Conservation (phyloP, 2,888 invertebrate species). For the Agelastica alni region DNA sequence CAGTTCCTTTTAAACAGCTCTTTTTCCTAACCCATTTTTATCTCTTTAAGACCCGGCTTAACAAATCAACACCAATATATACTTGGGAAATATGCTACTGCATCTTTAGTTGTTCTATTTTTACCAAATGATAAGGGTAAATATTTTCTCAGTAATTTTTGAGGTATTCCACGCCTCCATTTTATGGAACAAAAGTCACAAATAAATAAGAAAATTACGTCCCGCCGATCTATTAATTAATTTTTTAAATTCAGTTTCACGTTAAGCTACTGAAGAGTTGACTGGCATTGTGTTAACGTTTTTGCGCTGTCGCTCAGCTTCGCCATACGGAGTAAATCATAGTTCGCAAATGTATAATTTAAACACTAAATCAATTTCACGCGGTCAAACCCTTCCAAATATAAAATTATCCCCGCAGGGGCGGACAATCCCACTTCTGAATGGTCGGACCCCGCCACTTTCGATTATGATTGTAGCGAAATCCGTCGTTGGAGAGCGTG, state of each 20-base stretch:
- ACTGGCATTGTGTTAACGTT: not conserved
- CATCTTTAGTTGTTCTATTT: too few species aligned
- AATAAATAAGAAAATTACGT: too few species aligned
- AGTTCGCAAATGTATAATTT: conserved; percentile 23
- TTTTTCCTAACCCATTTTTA: too few species aligned
- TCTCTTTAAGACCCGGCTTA: too few species aligned
- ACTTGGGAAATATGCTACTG: too few species aligned
- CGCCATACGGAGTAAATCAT: conserved; percentile 24
- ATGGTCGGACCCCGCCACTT: conserved; percentile 24
- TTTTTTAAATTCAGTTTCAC: too few species aligned
- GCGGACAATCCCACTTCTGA: conserved; percentile 31
- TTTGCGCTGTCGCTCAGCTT: not conserved
- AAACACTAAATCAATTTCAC: conserved; percentile 38
- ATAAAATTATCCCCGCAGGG: conserved; percentile 39
- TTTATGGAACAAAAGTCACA: not conserved
- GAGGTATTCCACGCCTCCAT: not conserved
- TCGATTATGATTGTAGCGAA: conserved; percentile 49
- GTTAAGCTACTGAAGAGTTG: not conserved
- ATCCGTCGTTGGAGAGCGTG: conserved; percentile 41
- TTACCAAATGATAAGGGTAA: too few species aligned
- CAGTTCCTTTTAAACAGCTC: too few species aligned
- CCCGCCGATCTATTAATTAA: not conserved
- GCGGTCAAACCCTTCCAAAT: conserved; percentile 43
- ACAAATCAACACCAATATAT: too few species aligned
- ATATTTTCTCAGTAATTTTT: too few species aligned